Conservation (phyloP, 2,113 vertebrate genomes). For the Sorex araneus region DNA sequence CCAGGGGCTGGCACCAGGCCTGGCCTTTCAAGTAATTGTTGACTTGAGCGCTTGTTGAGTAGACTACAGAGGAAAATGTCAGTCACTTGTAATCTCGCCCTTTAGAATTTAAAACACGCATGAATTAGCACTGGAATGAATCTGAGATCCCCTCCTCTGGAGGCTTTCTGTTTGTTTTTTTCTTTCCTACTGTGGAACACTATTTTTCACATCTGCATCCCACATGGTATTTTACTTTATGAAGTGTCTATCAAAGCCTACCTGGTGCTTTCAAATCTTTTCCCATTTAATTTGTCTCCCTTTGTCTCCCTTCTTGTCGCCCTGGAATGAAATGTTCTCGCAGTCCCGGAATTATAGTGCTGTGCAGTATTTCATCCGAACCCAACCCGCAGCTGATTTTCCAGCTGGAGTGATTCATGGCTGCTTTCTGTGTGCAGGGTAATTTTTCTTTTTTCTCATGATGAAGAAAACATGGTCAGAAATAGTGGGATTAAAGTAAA, state of each 20-base stretch:
- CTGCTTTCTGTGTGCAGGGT: conserved; percentile 33
- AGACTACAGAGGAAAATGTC: conserved; percentile 3
- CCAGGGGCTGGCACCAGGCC: neutral
- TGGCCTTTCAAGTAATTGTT: neutral
- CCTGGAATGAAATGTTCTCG: neutral
- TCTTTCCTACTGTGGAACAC: neutral
- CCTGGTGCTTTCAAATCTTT: conserved; percentile 23
- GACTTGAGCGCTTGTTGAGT: neutral
- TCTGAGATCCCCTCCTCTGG: neutral
- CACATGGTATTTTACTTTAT: conserved; percentile 7
- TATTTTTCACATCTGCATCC: neutral
- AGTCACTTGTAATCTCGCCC: neutral
- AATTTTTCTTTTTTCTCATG: neutral
- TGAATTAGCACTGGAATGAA: conserved; percentile 22
- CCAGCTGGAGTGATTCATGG: conserved; percentile 9
- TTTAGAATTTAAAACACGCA: neutral
- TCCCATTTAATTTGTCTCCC: neutral
- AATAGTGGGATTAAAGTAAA: neutral
- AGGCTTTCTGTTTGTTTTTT: no score
- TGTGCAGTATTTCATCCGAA: neutral
- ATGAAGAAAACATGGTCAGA: conserved; percentile 14
- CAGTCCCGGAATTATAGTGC: neutral
- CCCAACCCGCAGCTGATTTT: neutral
- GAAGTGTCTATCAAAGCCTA: conserved; percentile 23
- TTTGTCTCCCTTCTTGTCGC: neutral